Evolutionary conservation across 2,888 invertebrate genomes (phyloP).

Genomic region (Allacma fusca): DNA sequence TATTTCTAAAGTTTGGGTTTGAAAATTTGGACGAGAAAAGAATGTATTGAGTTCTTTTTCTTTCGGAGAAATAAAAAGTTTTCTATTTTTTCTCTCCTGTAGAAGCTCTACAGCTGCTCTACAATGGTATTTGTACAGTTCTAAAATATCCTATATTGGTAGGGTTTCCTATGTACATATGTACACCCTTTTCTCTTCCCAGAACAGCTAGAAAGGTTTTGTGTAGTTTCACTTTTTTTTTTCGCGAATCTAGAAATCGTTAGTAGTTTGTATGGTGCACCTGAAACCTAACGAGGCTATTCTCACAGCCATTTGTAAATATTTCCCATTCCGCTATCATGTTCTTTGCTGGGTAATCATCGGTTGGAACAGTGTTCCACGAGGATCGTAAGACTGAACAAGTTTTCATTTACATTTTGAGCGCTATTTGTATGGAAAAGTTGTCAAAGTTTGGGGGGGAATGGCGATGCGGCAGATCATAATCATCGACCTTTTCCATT

Average conservation of each 20-base stretch:
- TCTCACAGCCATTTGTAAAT: constrained; percentile 13
- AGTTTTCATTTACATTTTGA: neutral
- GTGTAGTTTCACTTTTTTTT: neutral
- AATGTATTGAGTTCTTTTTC: neutral
- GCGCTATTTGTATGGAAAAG: neutral
- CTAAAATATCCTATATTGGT: neutral
- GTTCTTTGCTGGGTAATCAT: constrained; percentile 5
- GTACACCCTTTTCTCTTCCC: neutral
- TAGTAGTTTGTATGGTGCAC: constrained; percentile 7
- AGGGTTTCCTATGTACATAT: too few relatives aligned
- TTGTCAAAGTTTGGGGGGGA: neutral
- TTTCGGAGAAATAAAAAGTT: neutral
- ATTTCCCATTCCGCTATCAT: constrained; percentile 9
- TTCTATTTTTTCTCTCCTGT: neutral
- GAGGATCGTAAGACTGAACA: neutral
- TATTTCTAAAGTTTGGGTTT: neutral
- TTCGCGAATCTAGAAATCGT: neutral
- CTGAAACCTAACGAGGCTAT: constrained; percentile 11
- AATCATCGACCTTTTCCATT: constrained; percentile 1
- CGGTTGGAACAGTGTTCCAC: neutral
- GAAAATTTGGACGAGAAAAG: neutral
- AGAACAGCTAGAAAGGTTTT: neutral
- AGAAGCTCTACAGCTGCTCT: too few relatives aligned
- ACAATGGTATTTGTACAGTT: too few relatives aligned
- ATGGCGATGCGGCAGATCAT: constrained; percentile 7